Evolutionary conservation across 2,113 vertebrate species (phyloP).

Genomic region (Sturnira hondurensis): DNA sequence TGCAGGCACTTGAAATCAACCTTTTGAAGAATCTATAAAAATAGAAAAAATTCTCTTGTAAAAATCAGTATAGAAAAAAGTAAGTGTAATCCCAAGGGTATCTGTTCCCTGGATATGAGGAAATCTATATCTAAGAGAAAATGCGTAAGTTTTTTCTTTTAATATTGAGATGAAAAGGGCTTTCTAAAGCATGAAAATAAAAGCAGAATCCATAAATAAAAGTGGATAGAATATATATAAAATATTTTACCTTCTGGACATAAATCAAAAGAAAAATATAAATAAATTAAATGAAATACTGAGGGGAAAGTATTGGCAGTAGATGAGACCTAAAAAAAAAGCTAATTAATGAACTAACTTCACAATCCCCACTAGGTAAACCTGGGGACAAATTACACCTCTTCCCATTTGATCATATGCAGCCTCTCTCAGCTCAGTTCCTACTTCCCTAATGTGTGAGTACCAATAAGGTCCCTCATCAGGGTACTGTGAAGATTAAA

Average conservation of each 20-base stretch:
- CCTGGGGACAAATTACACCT: not conserved
- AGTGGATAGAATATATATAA: not conserved
- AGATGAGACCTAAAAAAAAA: not conserved
- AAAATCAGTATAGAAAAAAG: not conserved
- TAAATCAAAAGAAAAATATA: not conserved
- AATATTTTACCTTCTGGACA: not conserved
- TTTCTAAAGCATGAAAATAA: not conserved
- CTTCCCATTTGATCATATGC: not conserved
- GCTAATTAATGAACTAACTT: not conserved
- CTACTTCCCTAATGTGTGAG: not conserved
- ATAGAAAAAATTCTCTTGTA: not conserved
- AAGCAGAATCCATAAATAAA: not conserved
- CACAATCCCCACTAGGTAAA: not conserved
- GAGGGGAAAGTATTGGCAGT: not conserved
- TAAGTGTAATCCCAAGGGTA: not conserved
- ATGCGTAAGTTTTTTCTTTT: not conserved
- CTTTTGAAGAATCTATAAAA: not conserved
- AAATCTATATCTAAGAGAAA: not conserved
- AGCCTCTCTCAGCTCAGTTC: not conserved
- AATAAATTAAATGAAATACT: not conserved
- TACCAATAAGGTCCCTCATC: not conserved
- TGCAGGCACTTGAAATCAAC: not conserved
- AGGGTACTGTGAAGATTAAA: not conserved
- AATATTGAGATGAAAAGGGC: not conserved
- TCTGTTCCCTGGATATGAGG: not conserved